Conservation (phyloP, 2,888 invertebrate genomes). For the Atherix ibis region DNA sequence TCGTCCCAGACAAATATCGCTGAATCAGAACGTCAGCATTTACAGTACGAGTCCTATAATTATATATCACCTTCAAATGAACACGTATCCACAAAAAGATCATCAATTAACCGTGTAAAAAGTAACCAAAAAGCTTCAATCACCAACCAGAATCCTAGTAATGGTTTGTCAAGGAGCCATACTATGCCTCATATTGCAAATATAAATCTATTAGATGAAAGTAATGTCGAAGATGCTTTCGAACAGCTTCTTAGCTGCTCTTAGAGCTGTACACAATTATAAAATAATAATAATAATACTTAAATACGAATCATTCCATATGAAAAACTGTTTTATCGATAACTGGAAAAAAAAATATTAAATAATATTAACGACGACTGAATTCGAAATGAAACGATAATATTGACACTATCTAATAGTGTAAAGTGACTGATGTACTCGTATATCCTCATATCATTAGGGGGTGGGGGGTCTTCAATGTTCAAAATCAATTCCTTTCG, state of each 20-base stretch:
- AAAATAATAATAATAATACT: background rate
- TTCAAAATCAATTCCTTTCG: no score
- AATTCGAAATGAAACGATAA: no score
- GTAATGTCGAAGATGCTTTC: conserved; percentile 75
- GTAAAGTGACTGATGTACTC: no score
- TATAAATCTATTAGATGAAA: conserved; percentile 54
- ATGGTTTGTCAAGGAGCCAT: conserved; percentile 52
- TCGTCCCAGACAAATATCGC: conserved; percentile 17
- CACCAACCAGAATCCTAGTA: conserved; percentile 30
- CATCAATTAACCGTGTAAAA: conserved; percentile 32
- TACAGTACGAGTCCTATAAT: no score
- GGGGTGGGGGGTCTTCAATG: no score
- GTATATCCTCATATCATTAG: no score
- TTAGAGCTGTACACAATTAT: no score
- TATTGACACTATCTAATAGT: no score
- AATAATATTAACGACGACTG: no score
- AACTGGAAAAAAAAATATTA: no score
- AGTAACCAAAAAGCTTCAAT: conserved; percentile 37
- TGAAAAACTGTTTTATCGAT: no score
- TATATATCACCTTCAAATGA: conserved; percentile 16
- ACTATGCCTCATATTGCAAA: conserved; percentile 59
- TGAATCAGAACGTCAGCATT: conserved; percentile 14
- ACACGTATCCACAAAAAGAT: conserved; percentile 16
- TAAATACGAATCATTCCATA: conserved; percentile 6
- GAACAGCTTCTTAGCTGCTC: conserved; percentile 60